These are phyloP conservation scores for Diacarnus erythraeanus DNA, from an alignment of 37 sponge, comb jelly and placozoan species.

Conservation along the genomic window DNA sequence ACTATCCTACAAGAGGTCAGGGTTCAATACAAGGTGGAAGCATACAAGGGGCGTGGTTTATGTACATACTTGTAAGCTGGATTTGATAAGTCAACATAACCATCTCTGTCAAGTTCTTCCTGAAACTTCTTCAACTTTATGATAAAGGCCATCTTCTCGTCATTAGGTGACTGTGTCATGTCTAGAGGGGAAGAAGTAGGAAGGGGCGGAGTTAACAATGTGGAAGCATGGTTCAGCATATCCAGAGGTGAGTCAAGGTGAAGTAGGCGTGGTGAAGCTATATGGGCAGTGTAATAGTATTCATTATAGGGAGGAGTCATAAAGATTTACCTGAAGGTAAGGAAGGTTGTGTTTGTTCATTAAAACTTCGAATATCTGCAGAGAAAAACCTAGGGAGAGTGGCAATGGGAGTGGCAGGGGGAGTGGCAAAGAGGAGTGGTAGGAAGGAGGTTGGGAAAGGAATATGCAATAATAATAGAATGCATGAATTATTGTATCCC, in stretches of 20 bases:
- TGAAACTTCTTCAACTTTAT: conserved; percentile 30
- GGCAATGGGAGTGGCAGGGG: conserved; percentile 37
- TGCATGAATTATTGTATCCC: too few relatives aligned
- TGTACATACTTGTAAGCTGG: not conserved
- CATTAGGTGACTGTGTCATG: not conserved
- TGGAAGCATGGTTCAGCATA: too few relatives aligned
- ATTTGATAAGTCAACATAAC: conserved; percentile 8
- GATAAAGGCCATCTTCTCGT: conserved; percentile 11
- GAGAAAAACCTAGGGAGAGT: conserved; percentile 20
- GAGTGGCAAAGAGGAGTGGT: conserved; percentile 49
- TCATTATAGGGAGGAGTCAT: too few relatives aligned
- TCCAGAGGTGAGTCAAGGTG: too few relatives aligned
- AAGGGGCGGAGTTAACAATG: too few relatives aligned
- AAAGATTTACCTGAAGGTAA: too few relatives aligned
- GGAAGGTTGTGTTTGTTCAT: too few relatives aligned
- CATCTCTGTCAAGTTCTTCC: not conserved
- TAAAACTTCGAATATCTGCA: too few relatives aligned
- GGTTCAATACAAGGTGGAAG: not conserved
- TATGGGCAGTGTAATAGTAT: too few relatives aligned
- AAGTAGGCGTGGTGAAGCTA: too few relatives aligned
- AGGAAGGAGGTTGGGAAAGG: not conserved
- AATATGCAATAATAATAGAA: too few relatives aligned
- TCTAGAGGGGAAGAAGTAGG: conserved; percentile 4
- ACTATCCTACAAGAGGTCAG: not conserved
- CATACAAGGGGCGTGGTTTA: not conserved